These are phyloP conservation scores for Myocastor coypus DNA, from an alignment of 2,113 vertebrate species.

Conservation along the genomic window DNA sequence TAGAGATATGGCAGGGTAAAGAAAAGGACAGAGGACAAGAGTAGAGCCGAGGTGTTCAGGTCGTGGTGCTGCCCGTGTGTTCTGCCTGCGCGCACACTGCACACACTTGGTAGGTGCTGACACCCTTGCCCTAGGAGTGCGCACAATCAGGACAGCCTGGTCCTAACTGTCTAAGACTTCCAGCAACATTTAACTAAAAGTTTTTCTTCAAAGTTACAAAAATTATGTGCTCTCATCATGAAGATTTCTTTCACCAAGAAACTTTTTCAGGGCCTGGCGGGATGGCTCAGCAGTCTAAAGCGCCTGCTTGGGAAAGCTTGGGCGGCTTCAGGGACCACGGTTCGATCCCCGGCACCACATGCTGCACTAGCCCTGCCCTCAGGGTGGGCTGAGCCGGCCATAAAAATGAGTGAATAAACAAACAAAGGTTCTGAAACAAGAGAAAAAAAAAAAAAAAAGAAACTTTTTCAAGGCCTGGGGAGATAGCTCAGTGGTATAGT, in stretches of 20 bases:
- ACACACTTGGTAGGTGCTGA: neutral
- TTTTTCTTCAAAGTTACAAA: slow-evolving; percentile 51
- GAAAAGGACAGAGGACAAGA: neutral
- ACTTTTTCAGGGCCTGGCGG: neutral
- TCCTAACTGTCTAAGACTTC: neutral
- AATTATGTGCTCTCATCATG: neutral
- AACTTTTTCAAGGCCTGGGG: neutral
- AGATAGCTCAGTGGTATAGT: too few species aligned
- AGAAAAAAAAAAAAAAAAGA: too few species aligned
- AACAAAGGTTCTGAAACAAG: too few species aligned
- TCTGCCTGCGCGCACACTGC: neutral
- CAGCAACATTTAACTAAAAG: neutral
- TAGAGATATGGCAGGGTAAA: neutral
- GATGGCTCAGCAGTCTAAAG: too few species aligned
- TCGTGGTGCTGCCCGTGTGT: neutral
- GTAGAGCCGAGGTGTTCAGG: neutral
- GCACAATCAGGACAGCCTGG: neutral
- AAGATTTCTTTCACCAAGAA: slow-evolving; percentile 30
- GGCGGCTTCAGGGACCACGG: too few species aligned
- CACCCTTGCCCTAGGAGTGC: neutral
- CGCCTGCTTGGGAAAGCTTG: too few species aligned
- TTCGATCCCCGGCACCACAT: too few species aligned
- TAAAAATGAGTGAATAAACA: too few species aligned
- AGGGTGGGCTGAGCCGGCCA: too few species aligned
- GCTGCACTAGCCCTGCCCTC: too few species aligned